Evolutionary conservation across 2,888 invertebrate genomes (phyloP), one percentile per base, ranked within the genome.

Genomic region (Cephus pulcher): DNA sequence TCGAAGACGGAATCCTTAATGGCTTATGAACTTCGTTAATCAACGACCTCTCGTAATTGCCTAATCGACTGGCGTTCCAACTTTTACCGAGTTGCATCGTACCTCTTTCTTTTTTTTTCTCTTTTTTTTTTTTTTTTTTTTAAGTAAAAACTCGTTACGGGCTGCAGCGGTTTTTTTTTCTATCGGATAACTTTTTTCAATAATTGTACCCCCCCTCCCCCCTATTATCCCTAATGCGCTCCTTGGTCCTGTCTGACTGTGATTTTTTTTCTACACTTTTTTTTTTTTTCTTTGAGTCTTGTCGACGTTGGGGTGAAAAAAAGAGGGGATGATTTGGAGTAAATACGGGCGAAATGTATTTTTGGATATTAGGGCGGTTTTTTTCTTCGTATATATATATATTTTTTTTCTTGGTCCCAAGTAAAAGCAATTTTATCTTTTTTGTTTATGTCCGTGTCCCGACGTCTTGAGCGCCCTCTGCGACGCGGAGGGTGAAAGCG

Each of bases 21-120:
- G 76, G 76, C 76, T 82, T 79, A 73, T 80, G 74, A 81, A 83
- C 79, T 82, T 79, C 74, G 79, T 81, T 80, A 81, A 82, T 82
- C 81, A 77, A 82, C 79, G 75, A 71, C 76, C 76, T 30, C 32
- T 69, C 75, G 79, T 76, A 79, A 81, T 82, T 80, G 79, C 82
- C 79, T 82, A 81, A 82, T 83, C 81, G 80, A 80, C 78, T 77
- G 75, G 75, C 76, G 74, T 32, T n/a, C n/a, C 34, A 78, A 78
- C 34, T 78, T 32, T n/a, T 34, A n/a, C 30, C 56, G 74, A 78
- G 75, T 78, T 73, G 78, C 76, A 56, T 73, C 71, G 68, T 32
- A 73, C 75, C 76, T 73, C 69, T 32, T 35, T 33, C 9, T 33
- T 30, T n/a, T 23, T 6, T 23, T 15, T 33, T 9, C 0, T 35